Percentiles rank a stretch among this genome's conserved stretches.
phyloP scores from a whole-genome alignment of 2,113 vertebrate species.

The Onychostruthus taczanowskii region DNA sequence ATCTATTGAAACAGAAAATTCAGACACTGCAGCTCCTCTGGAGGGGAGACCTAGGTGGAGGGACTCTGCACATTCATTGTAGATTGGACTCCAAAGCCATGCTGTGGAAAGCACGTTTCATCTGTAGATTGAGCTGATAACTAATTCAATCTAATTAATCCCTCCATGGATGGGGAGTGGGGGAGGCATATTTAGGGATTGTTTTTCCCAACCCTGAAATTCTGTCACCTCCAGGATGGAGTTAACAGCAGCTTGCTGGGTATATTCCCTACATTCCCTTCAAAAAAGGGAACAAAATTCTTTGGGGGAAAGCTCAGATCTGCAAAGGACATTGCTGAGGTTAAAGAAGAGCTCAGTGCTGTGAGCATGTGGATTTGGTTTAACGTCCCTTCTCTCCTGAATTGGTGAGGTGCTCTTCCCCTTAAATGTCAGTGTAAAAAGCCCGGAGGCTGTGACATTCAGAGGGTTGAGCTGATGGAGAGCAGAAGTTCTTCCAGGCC shows the following conservation, averaged over 20 bases:
- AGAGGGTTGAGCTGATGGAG: background rate
- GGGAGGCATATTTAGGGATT: background rate
- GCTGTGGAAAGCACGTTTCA: background rate
- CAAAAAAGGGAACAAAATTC: background rate
- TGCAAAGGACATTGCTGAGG: background rate
- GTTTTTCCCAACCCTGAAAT: background rate
- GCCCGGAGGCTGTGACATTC: background rate
- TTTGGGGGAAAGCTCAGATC: background rate
- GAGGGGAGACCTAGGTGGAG: background rate
- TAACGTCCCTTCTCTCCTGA: background rate
- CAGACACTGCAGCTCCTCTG: background rate
- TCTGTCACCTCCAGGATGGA: background rate
- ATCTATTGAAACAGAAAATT: background rate
- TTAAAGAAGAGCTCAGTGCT: accelerated
- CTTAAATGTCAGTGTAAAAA: background rate
- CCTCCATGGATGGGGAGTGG: background rate
- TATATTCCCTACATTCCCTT: background rate
- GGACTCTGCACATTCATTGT: background rate
- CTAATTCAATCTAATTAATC: background rate
- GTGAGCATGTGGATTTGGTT: background rate
- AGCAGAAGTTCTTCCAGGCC: background rate
- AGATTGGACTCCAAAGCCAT: background rate
- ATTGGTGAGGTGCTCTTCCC: background rate
- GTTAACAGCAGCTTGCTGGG: background rate
- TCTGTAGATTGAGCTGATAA: background rate